Percentiles rank a stretch among this genome's conserved stretches.
phyloP scores from a whole-genome alignment of 2,113 vertebrate species.

The Phalacrocorax aristotelis region DNA sequence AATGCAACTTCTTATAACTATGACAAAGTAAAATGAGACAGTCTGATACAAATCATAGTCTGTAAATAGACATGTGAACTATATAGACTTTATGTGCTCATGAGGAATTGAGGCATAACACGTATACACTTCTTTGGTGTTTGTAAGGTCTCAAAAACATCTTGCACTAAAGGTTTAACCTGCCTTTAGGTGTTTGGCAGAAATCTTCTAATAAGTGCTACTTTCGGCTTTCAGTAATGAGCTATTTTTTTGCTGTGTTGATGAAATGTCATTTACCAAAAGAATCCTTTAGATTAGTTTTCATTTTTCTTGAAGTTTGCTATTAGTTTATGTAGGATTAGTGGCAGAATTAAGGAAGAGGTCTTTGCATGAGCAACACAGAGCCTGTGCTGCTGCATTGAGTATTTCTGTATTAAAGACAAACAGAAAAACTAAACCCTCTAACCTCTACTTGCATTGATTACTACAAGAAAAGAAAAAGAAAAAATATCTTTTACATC shows the following conservation, averaged over 20 bases:
- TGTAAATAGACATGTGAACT: not conserved
- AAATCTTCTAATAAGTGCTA: constrained; percentile 56
- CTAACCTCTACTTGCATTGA: constrained; percentile 36
- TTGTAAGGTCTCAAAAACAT: constrained; percentile 27
- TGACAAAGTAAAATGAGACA: not conserved
- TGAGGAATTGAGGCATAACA: not conserved
- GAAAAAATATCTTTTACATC: not conserved
- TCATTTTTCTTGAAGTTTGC: constrained; percentile 66
- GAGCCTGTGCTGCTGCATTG: constrained; percentile 4
- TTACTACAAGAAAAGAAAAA: constrained; percentile 7
- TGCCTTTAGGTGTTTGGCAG: constrained; percentile 44
- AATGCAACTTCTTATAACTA: not conserved
- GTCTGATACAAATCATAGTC: not conserved
- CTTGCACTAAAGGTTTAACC: constrained; percentile 26
- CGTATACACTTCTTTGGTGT: not conserved
- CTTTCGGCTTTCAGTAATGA: constrained; percentile 55
- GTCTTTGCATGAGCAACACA: constrained; percentile 23
- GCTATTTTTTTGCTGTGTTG: constrained; percentile 44
- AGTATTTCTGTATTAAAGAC: constrained; percentile 23
- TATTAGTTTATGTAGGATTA: constrained; percentile 67
- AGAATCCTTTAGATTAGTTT: constrained; percentile 58
- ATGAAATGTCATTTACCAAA: constrained; percentile 66
- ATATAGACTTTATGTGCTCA: not conserved
- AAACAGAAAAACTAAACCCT: not conserved
- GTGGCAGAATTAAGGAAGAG: constrained; percentile 64